Evolutionary conservation across 2,797 vertebrate genomes (phyloP).

Genomic region (Tarsius wallacei): DNA sequence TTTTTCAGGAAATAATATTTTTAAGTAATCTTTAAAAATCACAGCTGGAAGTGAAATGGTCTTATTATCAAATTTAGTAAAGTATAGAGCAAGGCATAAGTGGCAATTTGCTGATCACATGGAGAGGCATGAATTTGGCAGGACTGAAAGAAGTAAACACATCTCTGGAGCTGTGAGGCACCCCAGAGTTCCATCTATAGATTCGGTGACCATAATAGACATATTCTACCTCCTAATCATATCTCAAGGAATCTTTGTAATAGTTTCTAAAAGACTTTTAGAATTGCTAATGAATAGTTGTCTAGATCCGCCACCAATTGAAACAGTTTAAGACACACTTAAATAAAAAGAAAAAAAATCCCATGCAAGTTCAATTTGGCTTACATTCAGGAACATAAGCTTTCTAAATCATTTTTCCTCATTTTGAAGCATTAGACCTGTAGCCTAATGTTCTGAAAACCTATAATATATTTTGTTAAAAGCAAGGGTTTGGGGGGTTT

Average conservation of each 20-base stretch:
- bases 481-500: not conserved
- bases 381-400: not conserved
- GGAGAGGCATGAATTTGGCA: conserved; percentile 68
- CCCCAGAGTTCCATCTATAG: not conserved
- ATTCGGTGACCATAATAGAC: not conserved
- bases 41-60: conserved; percentile 76
- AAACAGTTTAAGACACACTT: conserved; percentile 34
- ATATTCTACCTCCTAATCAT: conserved; percentile 72
- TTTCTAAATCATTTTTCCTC: conserved; percentile 20
- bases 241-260: conserved; percentile 66
- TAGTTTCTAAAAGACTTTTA: not conserved
- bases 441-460: conserved; percentile 58
- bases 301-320: conserved; percentile 42
- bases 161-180: not conserved
- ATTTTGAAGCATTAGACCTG: conserved; percentile 34
- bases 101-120: conserved; percentile 80
- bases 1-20: conserved; percentile 74
- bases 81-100: conserved; percentile 77
- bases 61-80: conserved; percentile 85
- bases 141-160: conserved; percentile 56
- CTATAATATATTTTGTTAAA: conserved; percentile 25
- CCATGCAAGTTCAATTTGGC: conserved; percentile 39
- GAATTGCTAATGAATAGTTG: conserved; percentile 74
- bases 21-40: conserved; percentile 74
- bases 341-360: not conserved